Base-by-base conservation (phyloP, 2,888 invertebrate species). In the Galeruca laticollis region DNA sequence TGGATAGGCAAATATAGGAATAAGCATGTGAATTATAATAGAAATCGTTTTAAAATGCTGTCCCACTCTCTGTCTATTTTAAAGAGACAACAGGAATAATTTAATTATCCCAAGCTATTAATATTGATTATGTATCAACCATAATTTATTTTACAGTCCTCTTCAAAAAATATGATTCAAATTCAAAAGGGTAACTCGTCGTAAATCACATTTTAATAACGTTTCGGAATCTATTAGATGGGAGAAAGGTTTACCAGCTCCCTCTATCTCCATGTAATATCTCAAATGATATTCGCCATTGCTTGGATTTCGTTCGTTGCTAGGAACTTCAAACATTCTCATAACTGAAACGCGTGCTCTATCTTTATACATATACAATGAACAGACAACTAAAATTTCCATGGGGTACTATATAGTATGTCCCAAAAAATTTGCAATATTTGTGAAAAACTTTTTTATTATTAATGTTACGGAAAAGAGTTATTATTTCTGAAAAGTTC, bases 191-290 rank as follows among this genome's bases (percentile, higher is more conserved):
- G 66, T 35, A 59, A 35, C 21, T 9, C 60, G 59, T 47, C 18
- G 59, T 66, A 47, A 66, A 66, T 66, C 66, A 66, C 57, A 47
- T 47, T 59, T 66, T 54, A 51, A 37, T 43, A 66, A 66, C 51
- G 51, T 49, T 66, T 60, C 66, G 26, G 37, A 66, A 66, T 59
- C 60, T 59, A 66, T 66, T 66, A 66, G 66, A n/a, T n/a, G n/a
- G 18, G n/a, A n/a, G 47, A 47, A 47, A 18, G 47, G 47, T n/a
- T n/a, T n/a, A n/a, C n/a, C n/a, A n/a, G n/a, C n/a, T 59, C 59
- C 49, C 66, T 57, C 66, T 59, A 57, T 54, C 49, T 20, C 35
- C 49, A 51, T 66, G 51, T 47, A 47, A 47, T 47, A 60, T 37
- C 33, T 60, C n/a, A 51, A 66, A 51, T 33, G 61, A 21, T 31